phyloP scores from a whole-genome alignment of 1,140 invertebrate genomes.

The Drosophila bocqueti region DNA sequence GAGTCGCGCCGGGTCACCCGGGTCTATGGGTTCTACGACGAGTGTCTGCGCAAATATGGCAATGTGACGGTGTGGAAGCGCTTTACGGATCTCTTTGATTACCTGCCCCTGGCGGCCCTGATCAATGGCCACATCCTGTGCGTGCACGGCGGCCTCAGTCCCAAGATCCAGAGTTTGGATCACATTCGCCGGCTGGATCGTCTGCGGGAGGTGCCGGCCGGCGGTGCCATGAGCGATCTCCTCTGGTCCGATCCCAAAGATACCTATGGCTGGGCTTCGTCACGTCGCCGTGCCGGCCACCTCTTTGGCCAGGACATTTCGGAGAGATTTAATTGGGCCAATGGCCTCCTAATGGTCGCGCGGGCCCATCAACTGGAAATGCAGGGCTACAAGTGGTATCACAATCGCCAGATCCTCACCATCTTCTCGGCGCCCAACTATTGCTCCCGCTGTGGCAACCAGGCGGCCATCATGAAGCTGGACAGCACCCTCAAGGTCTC shows the following conservation, averaged over 20 bases:
- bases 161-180: neutral
- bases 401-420: neutral
- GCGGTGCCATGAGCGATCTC: neutral
- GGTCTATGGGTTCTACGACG: neutral
- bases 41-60: neutral
- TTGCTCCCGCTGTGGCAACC: neutral
- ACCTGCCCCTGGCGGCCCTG: neutral
- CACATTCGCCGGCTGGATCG: neutral
- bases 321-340: neutral
- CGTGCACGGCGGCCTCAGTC: neutral
- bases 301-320: neutral
- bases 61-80: neutral
- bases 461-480: neutral
- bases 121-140: neutral
- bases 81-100: neutral
- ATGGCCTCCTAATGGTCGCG: neutral
- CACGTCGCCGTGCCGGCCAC: no score
- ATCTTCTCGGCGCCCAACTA: neutral
- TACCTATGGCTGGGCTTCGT: accelerated
- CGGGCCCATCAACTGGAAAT: neutral
- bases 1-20: neutral
- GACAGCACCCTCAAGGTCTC: neutral
- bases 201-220: neutral
- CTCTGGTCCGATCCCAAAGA: neutral
- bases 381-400: neutral